phyloP scores from a whole-genome alignment of 2,888 invertebrate genomes.

The Scelioninae gen. 1 region DNA sequence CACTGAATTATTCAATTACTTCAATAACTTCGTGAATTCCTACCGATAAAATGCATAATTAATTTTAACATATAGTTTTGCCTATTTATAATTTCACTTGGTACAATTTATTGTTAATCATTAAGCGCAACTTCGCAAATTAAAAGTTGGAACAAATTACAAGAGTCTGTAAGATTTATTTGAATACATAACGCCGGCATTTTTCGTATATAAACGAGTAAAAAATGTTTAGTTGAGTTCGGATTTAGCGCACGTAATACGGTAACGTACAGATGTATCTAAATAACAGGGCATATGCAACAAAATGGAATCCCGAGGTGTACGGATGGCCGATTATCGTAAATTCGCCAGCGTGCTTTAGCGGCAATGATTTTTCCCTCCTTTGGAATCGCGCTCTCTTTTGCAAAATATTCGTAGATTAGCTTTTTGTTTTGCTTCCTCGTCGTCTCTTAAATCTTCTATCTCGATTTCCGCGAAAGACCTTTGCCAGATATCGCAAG shows the following conservation, averaged over 20 bases:
- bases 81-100: background rate
- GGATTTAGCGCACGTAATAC: constrained; percentile 49
- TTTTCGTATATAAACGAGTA: constrained; percentile 5
- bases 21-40: no score
- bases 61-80: no score
- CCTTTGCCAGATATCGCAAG: constrained; percentile 64
- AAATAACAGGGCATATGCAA: constrained; percentile 65
- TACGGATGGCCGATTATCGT: constrained; percentile 68
- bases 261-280: constrained; percentile 57
- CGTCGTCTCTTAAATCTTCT: constrained; percentile 64
- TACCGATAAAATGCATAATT: no score
- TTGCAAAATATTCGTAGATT: constrained; percentile 62
- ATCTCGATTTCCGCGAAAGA: constrained; percentile 70
- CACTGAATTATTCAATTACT: background rate
- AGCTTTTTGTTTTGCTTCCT: constrained; percentile 61
- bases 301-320: constrained; percentile 61
- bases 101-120: background rate
- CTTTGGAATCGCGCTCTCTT: constrained; percentile 51
- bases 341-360: constrained; percentile 62
- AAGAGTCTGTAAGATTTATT: constrained; percentile 3
- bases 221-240: constrained; percentile 44
- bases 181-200: constrained; percentile 10
- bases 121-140: background rate
- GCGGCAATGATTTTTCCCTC: constrained; percentile 64
- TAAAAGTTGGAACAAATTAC: background rate